Conservation (phyloP, 2,113 vertebrate species). For the Felis catus region DNA sequence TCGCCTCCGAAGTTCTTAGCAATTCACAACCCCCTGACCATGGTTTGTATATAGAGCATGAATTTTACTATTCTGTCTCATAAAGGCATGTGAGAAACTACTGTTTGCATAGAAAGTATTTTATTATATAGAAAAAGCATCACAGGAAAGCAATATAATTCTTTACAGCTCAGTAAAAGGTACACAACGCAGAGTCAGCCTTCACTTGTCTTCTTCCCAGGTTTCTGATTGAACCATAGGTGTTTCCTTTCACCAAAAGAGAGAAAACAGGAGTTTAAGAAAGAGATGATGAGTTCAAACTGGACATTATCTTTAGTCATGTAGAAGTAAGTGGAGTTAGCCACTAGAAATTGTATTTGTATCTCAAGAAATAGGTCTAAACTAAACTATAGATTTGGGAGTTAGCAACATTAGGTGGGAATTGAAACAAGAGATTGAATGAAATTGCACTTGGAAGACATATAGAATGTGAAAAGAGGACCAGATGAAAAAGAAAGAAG, state of each 20-base stretch:
- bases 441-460: neutral
- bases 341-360: neutral
- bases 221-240: neutral
- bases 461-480: neutral
- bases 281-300: neutral
- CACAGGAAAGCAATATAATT: neutral
- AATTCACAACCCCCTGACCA: neutral
- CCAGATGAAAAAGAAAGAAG: neutral
- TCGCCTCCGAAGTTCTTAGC: neutral
- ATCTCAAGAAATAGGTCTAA: neutral
- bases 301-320: neutral
- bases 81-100: neutral
- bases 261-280: neutral
- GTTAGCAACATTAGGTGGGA: neutral
- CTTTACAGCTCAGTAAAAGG: neutral
- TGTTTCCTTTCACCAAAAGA: neutral
- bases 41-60: neutral
- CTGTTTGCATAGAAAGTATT: constrained; percentile 1
- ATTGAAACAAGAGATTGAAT: neutral
- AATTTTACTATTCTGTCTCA: neutral
- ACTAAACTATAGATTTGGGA: constrained; percentile 15
- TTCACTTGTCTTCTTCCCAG: neutral
- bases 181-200: neutral
- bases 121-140: neutral
- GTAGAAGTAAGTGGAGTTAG: neutral